Percentiles rank a stretch among this genome's conserved stretches.
Conservation (phyloP, 2,888 invertebrate species). For the Parascotia fuliginaria region DNA sequence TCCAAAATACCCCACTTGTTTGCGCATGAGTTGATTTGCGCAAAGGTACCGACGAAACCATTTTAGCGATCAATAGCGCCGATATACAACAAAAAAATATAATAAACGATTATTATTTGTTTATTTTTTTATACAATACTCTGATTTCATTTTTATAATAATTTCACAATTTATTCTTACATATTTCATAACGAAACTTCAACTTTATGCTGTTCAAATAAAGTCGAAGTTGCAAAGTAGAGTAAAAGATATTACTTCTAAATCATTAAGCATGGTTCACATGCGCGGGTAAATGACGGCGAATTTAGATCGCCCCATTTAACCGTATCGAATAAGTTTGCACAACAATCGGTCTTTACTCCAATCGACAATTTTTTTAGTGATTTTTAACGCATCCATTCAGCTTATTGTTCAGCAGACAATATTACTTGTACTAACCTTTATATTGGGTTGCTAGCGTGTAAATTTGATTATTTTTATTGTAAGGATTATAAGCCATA, state of each 20-base stretch:
- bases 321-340: conserved; percentile 82
- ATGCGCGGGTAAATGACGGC: conserved; percentile 65
- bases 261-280: conserved; percentile 81
- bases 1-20: conserved; percentile 62
- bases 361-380: conserved; percentile 76
- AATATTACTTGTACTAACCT: conserved; percentile 60
- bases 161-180: conserved; percentile 12
- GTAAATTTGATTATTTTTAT: conserved; percentile 82
- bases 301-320: conserved; percentile 81
- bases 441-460: conserved; percentile 69
- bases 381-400: conserved; percentile 75
- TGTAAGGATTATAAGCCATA: conserved; percentile 73
- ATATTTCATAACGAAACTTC: background rate
- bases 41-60: conserved; percentile 62
- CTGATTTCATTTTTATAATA: conserved; percentile 32
- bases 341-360: conserved; percentile 84
- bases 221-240: conserved; percentile 12
- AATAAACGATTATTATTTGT: conserved; percentile 15
- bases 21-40: conserved; percentile 73
- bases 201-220: background rate
- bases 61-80: conserved; percentile 55
- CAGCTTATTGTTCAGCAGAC: conserved; percentile 63
- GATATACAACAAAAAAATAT: conserved; percentile 45
- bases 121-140: conserved; percentile 22
- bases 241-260: conserved; percentile 58